phyloP scores from a whole-genome alignment of 2,888 invertebrate genomes.

The Colletes collaris region DNA sequence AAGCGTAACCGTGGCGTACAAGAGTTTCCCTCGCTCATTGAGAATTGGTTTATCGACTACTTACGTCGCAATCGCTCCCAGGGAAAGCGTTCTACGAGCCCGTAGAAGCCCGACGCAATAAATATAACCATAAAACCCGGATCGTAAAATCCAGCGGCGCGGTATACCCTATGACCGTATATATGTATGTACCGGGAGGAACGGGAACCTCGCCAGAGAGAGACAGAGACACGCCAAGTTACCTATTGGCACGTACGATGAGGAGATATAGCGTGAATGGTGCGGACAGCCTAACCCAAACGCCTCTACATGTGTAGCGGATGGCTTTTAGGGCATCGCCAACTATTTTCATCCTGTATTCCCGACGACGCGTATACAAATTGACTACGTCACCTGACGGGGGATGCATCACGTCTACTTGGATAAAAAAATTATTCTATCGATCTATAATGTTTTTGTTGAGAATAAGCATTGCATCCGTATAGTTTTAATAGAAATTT shows the following conservation, averaged over 20 bases:
- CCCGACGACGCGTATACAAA: conserved; percentile 13
- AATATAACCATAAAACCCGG: conserved; percentile 78
- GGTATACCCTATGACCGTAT: conserved; percentile 33
- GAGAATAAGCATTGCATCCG: too few relatives aligned
- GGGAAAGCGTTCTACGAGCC: conserved; percentile 67
- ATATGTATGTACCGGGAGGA: conserved; percentile 12
- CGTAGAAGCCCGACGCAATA: conserved; percentile 70
- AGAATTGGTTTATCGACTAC: conserved; percentile 80
- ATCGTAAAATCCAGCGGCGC: conserved; percentile 66
- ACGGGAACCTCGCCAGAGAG: conserved; percentile 5
- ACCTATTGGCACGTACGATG: conserved; percentile 72
- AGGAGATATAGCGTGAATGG: conserved; percentile 70
- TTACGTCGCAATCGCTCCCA: conserved; percentile 75
- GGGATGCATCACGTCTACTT: too few relatives aligned
- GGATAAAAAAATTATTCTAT: too few relatives aligned
- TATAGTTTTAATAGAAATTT: too few relatives aligned
- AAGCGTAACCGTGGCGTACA: conserved; percentile 58
- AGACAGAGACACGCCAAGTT: conserved; percentile 21
- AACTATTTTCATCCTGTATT: conserved; percentile 29
- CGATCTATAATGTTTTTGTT: too few relatives aligned
- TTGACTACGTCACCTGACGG: background rate
- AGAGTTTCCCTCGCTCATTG: conserved; percentile 70
- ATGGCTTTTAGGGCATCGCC: conserved; percentile 61
- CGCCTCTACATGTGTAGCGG: conserved; percentile 56
- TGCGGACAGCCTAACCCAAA: conserved; percentile 58